Evolutionary conservation across 2,888 invertebrate genomes (phyloP).

Genomic region (Antheraea assamensis): DNA sequence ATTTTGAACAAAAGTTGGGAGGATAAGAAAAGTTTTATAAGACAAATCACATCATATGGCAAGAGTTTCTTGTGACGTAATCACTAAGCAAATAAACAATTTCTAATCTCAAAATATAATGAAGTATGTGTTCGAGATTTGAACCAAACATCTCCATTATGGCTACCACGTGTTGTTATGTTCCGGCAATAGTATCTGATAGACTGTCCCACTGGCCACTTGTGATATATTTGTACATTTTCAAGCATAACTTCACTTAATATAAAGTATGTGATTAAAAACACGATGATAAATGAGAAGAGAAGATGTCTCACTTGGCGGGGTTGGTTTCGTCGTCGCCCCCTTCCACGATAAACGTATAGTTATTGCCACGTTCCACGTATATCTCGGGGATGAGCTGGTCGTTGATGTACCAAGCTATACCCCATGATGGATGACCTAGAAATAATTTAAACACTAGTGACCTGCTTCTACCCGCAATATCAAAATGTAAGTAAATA

Average conservation of each 20-base stretch:
- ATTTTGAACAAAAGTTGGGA: background rate
- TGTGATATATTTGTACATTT: too few species aligned
- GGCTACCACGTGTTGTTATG: too few species aligned
- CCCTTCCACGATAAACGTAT: conserved; percentile 93
- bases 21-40: background rate
- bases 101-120: too few species aligned
- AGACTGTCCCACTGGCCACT: too few species aligned
- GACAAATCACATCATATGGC: background rate
- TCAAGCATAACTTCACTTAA: too few species aligned
- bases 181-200: too few species aligned
- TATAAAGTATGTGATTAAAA: background rate
- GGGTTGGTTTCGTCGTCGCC: conserved; percentile 91
- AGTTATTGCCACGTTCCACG: conserved; percentile 92
- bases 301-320: conserved; percentile 80
- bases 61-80: background rate
- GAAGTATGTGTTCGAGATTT: too few species aligned
- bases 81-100: background rate
- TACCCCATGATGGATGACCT: conserved; percentile 92
- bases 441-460: conserved; percentile 19
- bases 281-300: background rate
- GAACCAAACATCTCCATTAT: too few species aligned
- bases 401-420: conserved; percentile 97
- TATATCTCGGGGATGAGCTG: conserved; percentile 93
- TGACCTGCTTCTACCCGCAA: too few species aligned
- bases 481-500: too few species aligned